These are phyloP conservation scores for Acanthopagrus latus DNA, from an alignment of 2,797 vertebrate species.

Conservation along the genomic window DNA sequence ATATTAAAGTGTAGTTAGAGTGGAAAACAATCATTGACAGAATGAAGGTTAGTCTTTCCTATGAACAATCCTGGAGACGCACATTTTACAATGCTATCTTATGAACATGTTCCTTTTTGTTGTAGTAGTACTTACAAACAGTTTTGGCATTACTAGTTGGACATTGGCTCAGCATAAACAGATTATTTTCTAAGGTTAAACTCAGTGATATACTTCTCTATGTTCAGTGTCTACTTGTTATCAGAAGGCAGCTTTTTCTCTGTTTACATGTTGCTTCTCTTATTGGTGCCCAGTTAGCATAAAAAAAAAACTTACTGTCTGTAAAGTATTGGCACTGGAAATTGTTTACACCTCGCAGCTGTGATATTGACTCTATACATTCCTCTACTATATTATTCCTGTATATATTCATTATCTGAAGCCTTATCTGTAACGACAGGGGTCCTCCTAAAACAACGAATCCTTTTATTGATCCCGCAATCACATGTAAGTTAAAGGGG, in stretches of 20 bases:
- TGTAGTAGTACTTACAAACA: constrained; percentile 10
- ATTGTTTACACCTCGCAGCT: constrained; percentile 73
- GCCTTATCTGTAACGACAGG: constrained; percentile 38
- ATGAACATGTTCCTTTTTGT: constrained; percentile 9
- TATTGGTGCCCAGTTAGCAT: constrained; percentile 55
- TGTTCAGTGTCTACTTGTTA: constrained; percentile 41
- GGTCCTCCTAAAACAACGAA: constrained; percentile 20
- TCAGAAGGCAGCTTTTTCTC: constrained; percentile 77
- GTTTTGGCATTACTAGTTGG: constrained; percentile 44
- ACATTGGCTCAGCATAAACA: constrained; percentile 7
- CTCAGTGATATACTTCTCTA: constrained; percentile 47
- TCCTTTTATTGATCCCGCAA: constrained; percentile 22
- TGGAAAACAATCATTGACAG: constrained; percentile 8
- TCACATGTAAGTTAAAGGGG: constrained; percentile 16
- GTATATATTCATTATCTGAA: constrained; percentile 58
- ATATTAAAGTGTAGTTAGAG: constrained; percentile 20
- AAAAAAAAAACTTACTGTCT: constrained; percentile 42
- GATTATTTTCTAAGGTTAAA: constrained; percentile 34
- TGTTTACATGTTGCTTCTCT: constrained; percentile 70
- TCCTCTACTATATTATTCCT: constrained; percentile 56
- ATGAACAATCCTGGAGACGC: constrained; percentile 6
- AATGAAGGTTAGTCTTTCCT: constrained; percentile 2
- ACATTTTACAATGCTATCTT: constrained; percentile 24
- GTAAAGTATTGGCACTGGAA: constrained; percentile 64
- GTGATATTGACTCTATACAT: constrained; percentile 56